A percentile compares a stretch with the other conserved stretches of the same genome.
These are phyloP conservation scores for Netelia virgata DNA, from an alignment of 2,888 invertebrate species.

Conservation along the genomic window DNA sequence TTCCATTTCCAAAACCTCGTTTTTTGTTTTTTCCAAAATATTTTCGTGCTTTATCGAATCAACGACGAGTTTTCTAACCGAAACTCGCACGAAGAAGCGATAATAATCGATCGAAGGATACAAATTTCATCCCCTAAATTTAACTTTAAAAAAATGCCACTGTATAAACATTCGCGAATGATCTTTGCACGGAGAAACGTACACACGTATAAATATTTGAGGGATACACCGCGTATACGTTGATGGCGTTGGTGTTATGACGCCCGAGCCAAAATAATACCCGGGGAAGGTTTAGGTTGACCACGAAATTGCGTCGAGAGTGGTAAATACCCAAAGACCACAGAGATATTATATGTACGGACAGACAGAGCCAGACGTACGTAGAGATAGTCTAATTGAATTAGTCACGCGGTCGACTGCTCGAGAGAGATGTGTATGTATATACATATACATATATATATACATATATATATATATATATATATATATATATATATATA, in stretches of 20 bases:
- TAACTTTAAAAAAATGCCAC: too few relatives aligned
- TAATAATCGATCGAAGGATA: too few relatives aligned
- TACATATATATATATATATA: neutral
- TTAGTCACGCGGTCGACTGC: conserved; percentile 59
- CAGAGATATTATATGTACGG: conserved; percentile 1
- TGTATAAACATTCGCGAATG: too few relatives aligned
- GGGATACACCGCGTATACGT: conserved; percentile 3
- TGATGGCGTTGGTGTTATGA: conserved; percentile 5
- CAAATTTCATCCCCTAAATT: too few relatives aligned
- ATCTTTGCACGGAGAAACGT: too few relatives aligned
- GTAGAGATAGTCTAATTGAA: conserved; percentile 55
- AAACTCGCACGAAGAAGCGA: too few relatives aligned
- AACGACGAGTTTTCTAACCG: too few relatives aligned
- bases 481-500: conserved; percentile 1
- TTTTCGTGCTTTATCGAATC: neutral
- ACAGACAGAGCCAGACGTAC: conserved; percentile 5
- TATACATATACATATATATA: conserved; percentile 2
- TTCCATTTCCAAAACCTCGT: too few relatives aligned
- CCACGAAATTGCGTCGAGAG: conserved; percentile 27
- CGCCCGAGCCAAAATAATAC: conserved; percentile 7
- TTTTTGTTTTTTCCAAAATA: neutral
- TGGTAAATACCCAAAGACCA: conserved; percentile 15
- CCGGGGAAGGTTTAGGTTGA: conserved; percentile 17
- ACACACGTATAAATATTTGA: neutral
- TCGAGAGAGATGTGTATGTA: neutral